Evolutionary conservation across 1,140 invertebrate species (phyloP).

Genomic region (Neodiprion pinetum): DNA sequence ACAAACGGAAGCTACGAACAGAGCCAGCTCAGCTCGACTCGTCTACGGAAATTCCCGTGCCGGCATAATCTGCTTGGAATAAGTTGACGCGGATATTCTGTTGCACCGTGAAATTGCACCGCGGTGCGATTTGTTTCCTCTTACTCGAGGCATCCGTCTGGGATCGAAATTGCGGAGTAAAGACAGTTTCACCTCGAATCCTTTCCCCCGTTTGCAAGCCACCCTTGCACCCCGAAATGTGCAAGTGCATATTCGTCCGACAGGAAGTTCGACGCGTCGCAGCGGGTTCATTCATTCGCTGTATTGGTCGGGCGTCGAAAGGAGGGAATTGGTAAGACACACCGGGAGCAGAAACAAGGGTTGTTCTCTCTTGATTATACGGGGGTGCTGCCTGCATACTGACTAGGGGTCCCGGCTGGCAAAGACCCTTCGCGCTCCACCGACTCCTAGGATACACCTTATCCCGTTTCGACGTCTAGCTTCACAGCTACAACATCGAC

Average conservation of each 20-base stretch:
- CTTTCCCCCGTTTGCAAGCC: neutral
- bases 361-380: conserved; percentile 7
- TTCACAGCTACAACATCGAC: neutral
- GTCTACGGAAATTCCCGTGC: neutral
- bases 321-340: neutral
- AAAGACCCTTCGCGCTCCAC: neutral
- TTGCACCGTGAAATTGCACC: neutral
- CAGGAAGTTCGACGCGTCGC: neutral
- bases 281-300: neutral
- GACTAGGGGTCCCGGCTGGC: neutral
- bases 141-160: neutral
- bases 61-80: neutral
- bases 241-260: neutral
- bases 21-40: neutral
- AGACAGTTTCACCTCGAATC: neutral
- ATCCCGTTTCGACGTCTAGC: neutral
- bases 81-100: neutral
- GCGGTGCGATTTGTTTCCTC: neutral
- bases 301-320: neutral
- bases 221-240: neutral
- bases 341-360: conserved; percentile 2
- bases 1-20: neutral
- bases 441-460: neutral
- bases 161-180: neutral
- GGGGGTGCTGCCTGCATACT: conserved; percentile 6